These are phyloP conservation scores for Serilophus lunatus DNA, from an alignment of 2,113 vertebrate species.

Conservation along the genomic window DNA sequence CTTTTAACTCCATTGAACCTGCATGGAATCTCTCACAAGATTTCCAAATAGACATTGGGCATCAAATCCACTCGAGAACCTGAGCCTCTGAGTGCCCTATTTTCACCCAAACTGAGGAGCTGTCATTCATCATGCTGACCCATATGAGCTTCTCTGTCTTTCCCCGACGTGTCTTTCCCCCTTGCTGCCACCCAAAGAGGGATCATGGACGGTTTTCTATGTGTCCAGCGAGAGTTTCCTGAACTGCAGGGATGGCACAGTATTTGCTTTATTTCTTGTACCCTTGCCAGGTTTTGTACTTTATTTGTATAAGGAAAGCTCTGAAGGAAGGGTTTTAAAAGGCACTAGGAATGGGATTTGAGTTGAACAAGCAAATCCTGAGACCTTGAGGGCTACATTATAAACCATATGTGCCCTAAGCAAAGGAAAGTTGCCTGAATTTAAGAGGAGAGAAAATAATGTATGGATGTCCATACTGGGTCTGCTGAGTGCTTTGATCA, in stretches of 20 bases:
- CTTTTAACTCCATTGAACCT: background rate
- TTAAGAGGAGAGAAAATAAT: background rate
- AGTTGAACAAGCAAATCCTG: background rate
- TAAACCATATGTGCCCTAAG: background rate
- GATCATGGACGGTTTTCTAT: background rate
- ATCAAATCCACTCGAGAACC: background rate
- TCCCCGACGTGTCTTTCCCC: background rate
- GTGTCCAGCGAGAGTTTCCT: background rate
- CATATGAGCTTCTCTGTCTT: background rate
- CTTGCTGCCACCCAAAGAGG: background rate
- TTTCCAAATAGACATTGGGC: background rate
- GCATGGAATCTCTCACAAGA: background rate
- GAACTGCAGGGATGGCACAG: rapidly evolving
- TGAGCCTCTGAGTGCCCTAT: background rate
- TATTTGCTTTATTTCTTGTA: background rate
- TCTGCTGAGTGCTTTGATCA: background rate
- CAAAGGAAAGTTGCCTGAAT: background rate
- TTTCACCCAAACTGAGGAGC: background rate
- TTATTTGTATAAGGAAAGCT: background rate
- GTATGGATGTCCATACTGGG: background rate
- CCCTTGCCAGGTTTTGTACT: background rate
- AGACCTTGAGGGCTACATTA: background rate
- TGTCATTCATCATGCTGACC: background rate
- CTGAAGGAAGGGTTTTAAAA: background rate
- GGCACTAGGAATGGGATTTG: background rate